Conservation (phyloP, 1,140 invertebrate genomes). For the Pseudomyrmex cubaensis region DNA sequence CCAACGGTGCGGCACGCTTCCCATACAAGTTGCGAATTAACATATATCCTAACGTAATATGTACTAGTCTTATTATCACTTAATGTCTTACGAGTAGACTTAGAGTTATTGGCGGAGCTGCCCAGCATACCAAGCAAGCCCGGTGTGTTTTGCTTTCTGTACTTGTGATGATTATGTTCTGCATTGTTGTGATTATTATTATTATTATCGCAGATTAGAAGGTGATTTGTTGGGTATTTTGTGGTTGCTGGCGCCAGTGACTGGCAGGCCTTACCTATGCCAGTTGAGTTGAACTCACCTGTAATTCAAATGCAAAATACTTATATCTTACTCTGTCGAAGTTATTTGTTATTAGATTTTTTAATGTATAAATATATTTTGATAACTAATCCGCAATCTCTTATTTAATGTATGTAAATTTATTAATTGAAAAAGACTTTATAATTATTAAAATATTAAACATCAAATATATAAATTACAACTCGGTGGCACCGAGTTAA, state of each 20-base stretch:
- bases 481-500: too few species aligned
- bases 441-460: too few species aligned
- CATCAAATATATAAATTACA: too few species aligned
- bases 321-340: neutral
- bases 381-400: neutral
- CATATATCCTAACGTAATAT: slow-evolving; percentile 84
- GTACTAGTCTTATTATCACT: slow-evolving; percentile 86
- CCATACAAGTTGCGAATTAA: slow-evolving; percentile 80
- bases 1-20: slow-evolving; percentile 80
- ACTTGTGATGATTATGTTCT: slow-evolving; percentile 86
- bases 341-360: neutral
- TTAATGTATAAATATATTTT: neutral
- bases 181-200: slow-evolving; percentile 84
- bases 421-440: too few species aligned
- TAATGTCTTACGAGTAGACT: slow-evolving; percentile 86
- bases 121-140: slow-evolving; percentile 82
- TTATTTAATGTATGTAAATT: neutral
- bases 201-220: slow-evolving; percentile 85
- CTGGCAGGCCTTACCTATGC: slow-evolving; percentile 83
- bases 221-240: slow-evolving; percentile 84
- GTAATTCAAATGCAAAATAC: slow-evolving; percentile 56
- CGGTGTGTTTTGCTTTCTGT: slow-evolving; percentile 84
- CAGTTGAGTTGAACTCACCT: slow-evolving; percentile 84
- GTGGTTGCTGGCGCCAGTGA: slow-evolving; percentile 84
- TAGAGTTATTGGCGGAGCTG: slow-evolving; percentile 85